Evolutionary conservation across 1,140 invertebrate species (phyloP).

Genomic region (Vanessa atalanta): DNA sequence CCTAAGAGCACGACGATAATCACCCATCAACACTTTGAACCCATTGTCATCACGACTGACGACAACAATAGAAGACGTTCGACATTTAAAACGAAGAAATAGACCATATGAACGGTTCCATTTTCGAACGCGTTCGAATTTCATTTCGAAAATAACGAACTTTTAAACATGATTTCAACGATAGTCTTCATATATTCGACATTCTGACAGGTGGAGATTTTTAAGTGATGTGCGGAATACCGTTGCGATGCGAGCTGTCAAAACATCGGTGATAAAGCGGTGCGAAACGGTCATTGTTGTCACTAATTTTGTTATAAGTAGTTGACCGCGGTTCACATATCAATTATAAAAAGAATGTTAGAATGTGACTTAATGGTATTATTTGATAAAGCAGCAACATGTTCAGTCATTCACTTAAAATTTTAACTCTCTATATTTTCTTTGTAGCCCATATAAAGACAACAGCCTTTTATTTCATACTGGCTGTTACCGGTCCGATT

Average conservation of each 20-base stretch:
- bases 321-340: slow-evolving; percentile 12
- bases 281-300: slow-evolving; percentile 9
- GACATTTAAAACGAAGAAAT: slow-evolving; percentile 9
- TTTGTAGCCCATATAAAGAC: no score
- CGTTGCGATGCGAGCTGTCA: slow-evolving; percentile 17
- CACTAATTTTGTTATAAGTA: slow-evolving; percentile 25
- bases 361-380: background rate
- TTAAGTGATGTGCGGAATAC: background rate
- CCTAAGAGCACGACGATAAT: slow-evolving; percentile 27
- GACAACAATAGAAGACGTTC: slow-evolving; percentile 45
- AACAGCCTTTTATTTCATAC: no score
- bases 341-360: slow-evolving; percentile 16
- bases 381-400: background rate
- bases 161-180: background rate
- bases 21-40: slow-evolving; percentile 53
- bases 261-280: slow-evolving; percentile 6
- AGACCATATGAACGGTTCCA: background rate
- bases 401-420: background rate
- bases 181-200: background rate
- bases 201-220: slow-evolving; percentile 7
- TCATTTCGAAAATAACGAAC: background rate
- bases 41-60: slow-evolving; percentile 55
- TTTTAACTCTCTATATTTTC: no score
- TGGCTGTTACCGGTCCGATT: no score
- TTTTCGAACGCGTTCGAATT: slow-evolving; percentile 3